phyloP scores from a whole-genome alignment of 2,113 vertebrate species.

The Indri indri region DNA sequence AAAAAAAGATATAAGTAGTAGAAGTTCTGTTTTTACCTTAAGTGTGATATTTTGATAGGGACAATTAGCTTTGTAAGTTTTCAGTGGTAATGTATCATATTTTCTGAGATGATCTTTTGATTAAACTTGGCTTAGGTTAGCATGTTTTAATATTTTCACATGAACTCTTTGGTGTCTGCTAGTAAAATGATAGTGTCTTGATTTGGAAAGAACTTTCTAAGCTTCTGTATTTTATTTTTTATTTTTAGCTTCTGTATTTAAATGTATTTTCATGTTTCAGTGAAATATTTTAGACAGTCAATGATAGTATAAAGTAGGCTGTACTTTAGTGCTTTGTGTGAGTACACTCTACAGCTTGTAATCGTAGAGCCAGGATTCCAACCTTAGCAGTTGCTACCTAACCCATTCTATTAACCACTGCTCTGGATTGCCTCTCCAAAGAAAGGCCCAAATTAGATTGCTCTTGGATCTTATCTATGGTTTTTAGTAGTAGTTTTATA shows the following conservation, averaged over 20 bases:
- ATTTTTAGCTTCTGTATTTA: not conserved
- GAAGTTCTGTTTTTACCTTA: not conserved
- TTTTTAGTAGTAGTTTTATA: conserved; percentile 37
- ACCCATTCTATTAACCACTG: not conserved
- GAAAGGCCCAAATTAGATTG: not conserved
- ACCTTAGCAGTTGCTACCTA: not conserved
- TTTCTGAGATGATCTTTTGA: conserved; percentile 15
- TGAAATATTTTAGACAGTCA: not conserved
- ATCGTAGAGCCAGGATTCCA: not conserved
- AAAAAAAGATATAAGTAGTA: not conserved
- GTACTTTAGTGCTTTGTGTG: not conserved
- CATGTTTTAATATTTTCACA: not conserved
- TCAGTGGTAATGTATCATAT: not conserved
- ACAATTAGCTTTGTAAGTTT: not conserved
- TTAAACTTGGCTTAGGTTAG: not conserved
- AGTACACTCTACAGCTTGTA: not conserved
- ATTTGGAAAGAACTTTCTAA: conserved; percentile 22
- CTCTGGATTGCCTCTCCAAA: not conserved
- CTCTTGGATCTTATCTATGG: not conserved
- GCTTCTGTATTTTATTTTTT: not conserved
- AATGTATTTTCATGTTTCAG: not conserved
- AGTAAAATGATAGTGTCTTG: not conserved
- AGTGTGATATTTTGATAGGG: conserved; percentile 28
- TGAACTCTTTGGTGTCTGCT: not conserved
- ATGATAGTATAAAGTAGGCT: not conserved